Evolutionary conservation across 2,888 invertebrate species (phyloP).

Genomic region (Chrysolina oricalcia): DNA sequence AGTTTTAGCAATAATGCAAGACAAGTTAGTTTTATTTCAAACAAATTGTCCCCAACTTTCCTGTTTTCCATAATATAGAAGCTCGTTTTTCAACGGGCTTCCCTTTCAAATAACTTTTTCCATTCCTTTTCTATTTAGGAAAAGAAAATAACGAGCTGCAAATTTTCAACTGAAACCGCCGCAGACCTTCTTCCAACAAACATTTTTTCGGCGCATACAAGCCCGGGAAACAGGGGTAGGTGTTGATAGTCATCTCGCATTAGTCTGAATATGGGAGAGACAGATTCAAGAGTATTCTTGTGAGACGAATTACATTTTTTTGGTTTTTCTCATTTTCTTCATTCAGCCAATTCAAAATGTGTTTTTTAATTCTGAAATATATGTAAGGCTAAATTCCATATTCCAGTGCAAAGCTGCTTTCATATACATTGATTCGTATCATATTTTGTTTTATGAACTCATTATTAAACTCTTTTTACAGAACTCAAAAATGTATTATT

Average conservation of each 20-base stretch:
- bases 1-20: conserved; percentile 37
- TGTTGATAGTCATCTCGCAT: not conserved
- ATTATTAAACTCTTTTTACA: too few species aligned
- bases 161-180: conserved; percentile 37
- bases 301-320: not conserved
- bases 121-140: conserved; percentile 45
- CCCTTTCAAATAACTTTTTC: conserved; percentile 40
- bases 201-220: conserved; percentile 10
- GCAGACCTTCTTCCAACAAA: conserved; percentile 34
- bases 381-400: too few species aligned
- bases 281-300: not conserved
- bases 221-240: not conserved
- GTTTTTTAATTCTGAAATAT: too few species aligned
- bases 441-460: too few species aligned
- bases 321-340: not conserved
- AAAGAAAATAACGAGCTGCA: conserved; percentile 37
- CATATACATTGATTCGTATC: too few species aligned
- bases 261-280: not conserved
- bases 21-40: conserved; percentile 42
- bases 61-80: conserved; percentile 47
- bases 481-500: too few species aligned
- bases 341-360: not conserved
- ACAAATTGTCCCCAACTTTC: conserved; percentile 45
- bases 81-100: conserved; percentile 39
- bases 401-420: too few species aligned